Base-by-base conservation (phyloP, 2,888 invertebrate species). In the Drosophila paracracens region DNA sequence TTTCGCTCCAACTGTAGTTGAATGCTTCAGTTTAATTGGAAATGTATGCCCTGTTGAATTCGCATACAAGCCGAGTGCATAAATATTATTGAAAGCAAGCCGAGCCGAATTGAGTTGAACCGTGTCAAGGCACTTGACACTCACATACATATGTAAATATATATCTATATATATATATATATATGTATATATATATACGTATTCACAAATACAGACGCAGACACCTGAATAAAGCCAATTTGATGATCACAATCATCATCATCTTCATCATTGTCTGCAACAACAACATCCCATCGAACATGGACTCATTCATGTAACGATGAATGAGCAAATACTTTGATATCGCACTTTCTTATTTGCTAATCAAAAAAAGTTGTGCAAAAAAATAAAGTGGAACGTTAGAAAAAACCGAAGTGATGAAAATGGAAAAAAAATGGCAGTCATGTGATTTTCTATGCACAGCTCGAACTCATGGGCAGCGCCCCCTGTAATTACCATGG, bases 11-110 rank as follows among this genome's bases (percentile, higher is more conserved):
- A 62, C 61, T 76, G 63, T 81, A 72, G 83, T 79, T 82, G 83
- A 86, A 86, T 88, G 82, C 87, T 90, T 88, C 75, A 82, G 77
- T 83, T 90, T 88, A 88, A 88, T 88, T 88, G 87, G 87, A 88
- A 86, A 83, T 83, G 73, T 83, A 83, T 82, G 87, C 89, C 72
- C 75, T 90, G 87, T 82, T 83, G 87, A 76, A 60, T 86, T 63
- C 70, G 70, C 72, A 84, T 60, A 81, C 78, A 80, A 66, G 51
- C 73, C 64, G 73, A 81, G 64, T 79, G 88, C 88, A 89, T 89
- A 85, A 85, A 89, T 89, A 88, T 88, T 87, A 81, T 87, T 87
- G 83, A 79, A 81, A 81, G 75, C 80, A 53, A 61, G 53, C 70
- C 64, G 51, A 76, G 71, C 70, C 69, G 73, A 73, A 71, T 76